A percentile compares a stretch with the other conserved stretches of the same genome.
These are phyloP conservation scores for Lampris incognitus DNA, from an alignment of 2,113 vertebrate species.

Conservation along the genomic window DNA sequence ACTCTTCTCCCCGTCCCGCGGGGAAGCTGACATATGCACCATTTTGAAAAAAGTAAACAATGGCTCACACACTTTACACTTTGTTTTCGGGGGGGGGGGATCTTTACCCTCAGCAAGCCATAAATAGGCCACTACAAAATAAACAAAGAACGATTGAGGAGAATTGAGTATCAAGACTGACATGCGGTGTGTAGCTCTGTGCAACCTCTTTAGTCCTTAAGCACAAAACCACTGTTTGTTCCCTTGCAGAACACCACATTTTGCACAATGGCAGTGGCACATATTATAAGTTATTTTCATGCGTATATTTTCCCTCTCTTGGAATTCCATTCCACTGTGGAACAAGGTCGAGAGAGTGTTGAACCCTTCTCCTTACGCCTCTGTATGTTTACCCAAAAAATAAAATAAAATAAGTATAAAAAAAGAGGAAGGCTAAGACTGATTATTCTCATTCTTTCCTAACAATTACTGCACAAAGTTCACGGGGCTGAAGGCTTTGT, in stretches of 20 bases:
- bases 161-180: slow-evolving; percentile 68
- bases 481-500: slow-evolving; percentile 2
- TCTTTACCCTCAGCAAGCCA: slow-evolving; percentile 67
- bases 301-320: not conserved
- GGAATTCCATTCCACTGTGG: slow-evolving; percentile 14
- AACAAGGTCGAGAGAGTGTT: slow-evolving; percentile 43
- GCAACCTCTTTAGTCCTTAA: slow-evolving; percentile 41
- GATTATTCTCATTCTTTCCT: slow-evolving; percentile 8
- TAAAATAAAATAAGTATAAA: no score
- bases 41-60: slow-evolving; percentile 80
- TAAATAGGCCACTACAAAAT: slow-evolving; percentile 76
- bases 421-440: slow-evolving; percentile 12
- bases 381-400: not conserved
- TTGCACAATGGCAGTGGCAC: slow-evolving; percentile 17
- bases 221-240: slow-evolving; percentile 34
- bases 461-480: slow-evolving; percentile 3
- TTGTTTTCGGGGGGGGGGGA: slow-evolving; percentile 58
- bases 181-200: slow-evolving; percentile 34
- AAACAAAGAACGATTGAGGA: slow-evolving; percentile 57
- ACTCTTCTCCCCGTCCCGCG: slow-evolving; percentile 63
- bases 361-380: slow-evolving; percentile 13
- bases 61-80: slow-evolving; percentile 64
- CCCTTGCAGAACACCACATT: slow-evolving; percentile 19
- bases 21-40: slow-evolving; percentile 79
- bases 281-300: slow-evolving; percentile 36